These are phyloP conservation scores for Dorcus hopei DNA, from an alignment of 2,888 invertebrate genomes.

Conservation along the genomic window DNA sequence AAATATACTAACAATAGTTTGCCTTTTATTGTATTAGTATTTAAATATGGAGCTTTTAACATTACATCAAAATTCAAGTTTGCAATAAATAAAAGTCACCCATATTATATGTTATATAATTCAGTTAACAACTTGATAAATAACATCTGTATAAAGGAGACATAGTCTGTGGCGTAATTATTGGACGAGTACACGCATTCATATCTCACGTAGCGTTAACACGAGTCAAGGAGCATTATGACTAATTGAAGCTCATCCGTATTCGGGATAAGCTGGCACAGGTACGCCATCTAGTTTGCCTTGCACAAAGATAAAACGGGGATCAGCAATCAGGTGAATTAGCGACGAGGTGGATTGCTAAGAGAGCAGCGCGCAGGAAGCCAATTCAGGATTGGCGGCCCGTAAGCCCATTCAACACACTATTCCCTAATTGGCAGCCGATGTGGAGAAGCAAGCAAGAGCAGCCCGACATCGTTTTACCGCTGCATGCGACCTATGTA, in stretches of 20 bases:
- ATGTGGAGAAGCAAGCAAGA: constrained; percentile 15
- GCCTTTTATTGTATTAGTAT: no score
- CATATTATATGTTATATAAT: constrained; percentile 7
- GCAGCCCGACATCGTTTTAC: not conserved
- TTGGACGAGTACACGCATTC: constrained; percentile 24
- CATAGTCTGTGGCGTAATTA: not conserved
- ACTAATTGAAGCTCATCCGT: constrained; percentile 46
- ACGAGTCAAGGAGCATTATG: constrained; percentile 43
- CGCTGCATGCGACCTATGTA: no score
- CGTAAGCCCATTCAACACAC: constrained; percentile 39
- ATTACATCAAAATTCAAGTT: no score
- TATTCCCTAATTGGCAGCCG: constrained; percentile 29
- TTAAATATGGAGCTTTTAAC: no score
- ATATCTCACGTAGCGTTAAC: constrained; percentile 30
- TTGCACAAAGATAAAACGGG: constrained; percentile 42
- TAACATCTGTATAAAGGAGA: not conserved
- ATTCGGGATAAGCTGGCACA: constrained; percentile 38
- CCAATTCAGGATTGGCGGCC: constrained; percentile 44
- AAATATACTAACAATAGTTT: no score
- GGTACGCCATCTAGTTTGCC: constrained; percentile 38
- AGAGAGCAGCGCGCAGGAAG: constrained; percentile 44
- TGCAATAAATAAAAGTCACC: not conserved
- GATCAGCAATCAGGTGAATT: constrained; percentile 48
- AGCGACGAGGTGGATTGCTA: constrained; percentile 40
- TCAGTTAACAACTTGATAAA: constrained; percentile 7